A percentile compares a stretch with the other conserved stretches of the same genome.
Conservation (phyloP, 2,113 vertebrate species). For the Thryonomys swinderianus region DNA sequence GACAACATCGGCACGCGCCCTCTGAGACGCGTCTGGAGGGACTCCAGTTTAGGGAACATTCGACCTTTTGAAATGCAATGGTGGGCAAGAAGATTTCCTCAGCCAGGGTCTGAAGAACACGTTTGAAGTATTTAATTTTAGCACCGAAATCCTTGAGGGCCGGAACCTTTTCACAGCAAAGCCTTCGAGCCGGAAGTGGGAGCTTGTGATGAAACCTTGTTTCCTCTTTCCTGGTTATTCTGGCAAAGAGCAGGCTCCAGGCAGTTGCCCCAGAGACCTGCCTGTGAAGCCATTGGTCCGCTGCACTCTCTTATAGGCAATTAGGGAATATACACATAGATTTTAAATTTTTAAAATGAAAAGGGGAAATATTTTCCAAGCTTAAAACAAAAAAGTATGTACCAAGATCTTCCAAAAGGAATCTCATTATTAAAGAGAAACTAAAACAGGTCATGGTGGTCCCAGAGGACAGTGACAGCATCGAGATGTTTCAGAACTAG, state of each 20-base stretch:
- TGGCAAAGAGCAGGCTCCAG: neutral
- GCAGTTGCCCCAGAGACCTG: neutral
- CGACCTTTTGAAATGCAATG: neutral
- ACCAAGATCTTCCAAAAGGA: neutral
- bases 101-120: neutral
- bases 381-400: neutral
- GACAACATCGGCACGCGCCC: neutral
- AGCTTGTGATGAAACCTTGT: neutral
- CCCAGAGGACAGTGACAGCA: neutral
- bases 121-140: neutral
- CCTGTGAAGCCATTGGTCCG: neutral
- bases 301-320: neutral
- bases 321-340: neutral
- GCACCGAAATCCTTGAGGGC: neutral
- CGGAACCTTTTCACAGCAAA: no score
- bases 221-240: neutral
- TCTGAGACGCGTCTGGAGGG: neutral
- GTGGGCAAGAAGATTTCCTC: slow-evolving; percentile 7
- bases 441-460: neutral
- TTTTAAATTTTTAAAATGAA: slow-evolving; percentile 25
- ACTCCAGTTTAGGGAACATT: neutral
- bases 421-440: neutral
- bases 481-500: neutral
- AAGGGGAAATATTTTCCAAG: neutral
- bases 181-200: neutral